Evolutionary conservation across 1,140 invertebrate genomes (phyloP), one percentile per base, ranked within the genome.

Genomic region (Leptonema lineaticorne): DNA sequence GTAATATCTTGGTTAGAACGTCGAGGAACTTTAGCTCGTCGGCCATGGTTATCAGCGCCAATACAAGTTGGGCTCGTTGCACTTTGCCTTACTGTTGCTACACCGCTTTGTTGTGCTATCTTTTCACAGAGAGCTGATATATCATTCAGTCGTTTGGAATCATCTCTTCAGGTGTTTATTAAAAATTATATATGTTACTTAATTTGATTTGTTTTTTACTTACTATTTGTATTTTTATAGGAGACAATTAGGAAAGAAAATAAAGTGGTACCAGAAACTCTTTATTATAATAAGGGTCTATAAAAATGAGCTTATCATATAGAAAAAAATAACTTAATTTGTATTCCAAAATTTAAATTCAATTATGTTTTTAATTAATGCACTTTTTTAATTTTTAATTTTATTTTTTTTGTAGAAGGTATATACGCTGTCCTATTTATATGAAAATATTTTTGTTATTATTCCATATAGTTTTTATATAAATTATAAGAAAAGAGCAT

Each of bases 41-140:
- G 81, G 53, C 85, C 85, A 48, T 87, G 86, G 82, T 76, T 85
- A 0, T 82, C 80, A 28, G 82, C 84, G 0, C 87, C 87, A 0
- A 80, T 88, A 27, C 89, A 93, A 76, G 80, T 92, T 29, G 74
- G 82, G 0, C 78, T 92, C 57, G 87, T 90, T 72, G 92, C 92
- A 7, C 74, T 91, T 18, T 89, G 89, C 70, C 79, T 94, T 4
- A 89, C 90, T 0, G 90, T 94, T 75, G 91, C 92, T n/a, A 93
- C 92, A 2, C 92, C 92, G 0, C 78, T 93, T 1, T 89, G 89
- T 59, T 94, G 92, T 75, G 92, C 92, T 1, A 79, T 94, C 45
- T 93, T 93, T 74, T 86, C 88, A 14, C 92, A 94, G 78, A 84
- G 83, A n/a, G 87, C 89, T 1, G 77, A 83, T 14, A 82, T 90